These are phyloP conservation scores for Ciona savignyi DNA, from an alignment of 23 tunicate species.

Conservation along the genomic window DNA sequence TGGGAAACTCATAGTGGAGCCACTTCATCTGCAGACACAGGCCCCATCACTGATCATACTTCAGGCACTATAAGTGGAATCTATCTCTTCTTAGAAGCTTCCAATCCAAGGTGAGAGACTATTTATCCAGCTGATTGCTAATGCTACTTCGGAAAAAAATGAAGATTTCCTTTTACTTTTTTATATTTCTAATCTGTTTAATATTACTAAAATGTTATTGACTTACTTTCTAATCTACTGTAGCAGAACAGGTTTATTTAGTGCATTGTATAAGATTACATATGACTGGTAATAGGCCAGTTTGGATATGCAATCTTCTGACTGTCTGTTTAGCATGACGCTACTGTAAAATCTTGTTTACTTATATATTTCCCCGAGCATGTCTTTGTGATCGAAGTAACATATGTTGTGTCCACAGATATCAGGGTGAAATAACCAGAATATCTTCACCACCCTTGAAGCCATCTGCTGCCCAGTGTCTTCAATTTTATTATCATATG, in stretches of 20 bases:
- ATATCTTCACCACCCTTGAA: slow-evolving; percentile 30
- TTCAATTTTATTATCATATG: slow-evolving; percentile 82
- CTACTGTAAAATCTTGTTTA: no score
- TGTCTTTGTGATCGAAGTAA: no score
- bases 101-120: slow-evolving; percentile 45
- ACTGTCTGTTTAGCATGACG: no score
- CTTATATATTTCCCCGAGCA: no score
- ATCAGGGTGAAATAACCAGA: slow-evolving; percentile 37
- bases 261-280: no score
- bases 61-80: slow-evolving; percentile 27
- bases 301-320: no score
- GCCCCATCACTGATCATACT: slow-evolving; percentile 68
- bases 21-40: slow-evolving; percentile 70
- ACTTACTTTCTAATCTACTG: no score
- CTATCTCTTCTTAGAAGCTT: slow-evolving; percentile 65
- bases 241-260: no score
- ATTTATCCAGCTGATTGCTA: no score
- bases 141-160: neutral
- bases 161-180: neutral
- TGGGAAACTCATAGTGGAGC: slow-evolving; percentile 60
- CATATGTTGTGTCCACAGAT: no score
- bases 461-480: slow-evolving; percentile 44
- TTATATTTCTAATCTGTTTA: neutral
- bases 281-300: no score
- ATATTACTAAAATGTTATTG: neutral